Percentiles rank a stretch among this genome's conserved stretches.
Evolutionary conservation across 2,113 vertebrate genomes (phyloP).

Genomic region (Carettochelys insculpta): DNA sequence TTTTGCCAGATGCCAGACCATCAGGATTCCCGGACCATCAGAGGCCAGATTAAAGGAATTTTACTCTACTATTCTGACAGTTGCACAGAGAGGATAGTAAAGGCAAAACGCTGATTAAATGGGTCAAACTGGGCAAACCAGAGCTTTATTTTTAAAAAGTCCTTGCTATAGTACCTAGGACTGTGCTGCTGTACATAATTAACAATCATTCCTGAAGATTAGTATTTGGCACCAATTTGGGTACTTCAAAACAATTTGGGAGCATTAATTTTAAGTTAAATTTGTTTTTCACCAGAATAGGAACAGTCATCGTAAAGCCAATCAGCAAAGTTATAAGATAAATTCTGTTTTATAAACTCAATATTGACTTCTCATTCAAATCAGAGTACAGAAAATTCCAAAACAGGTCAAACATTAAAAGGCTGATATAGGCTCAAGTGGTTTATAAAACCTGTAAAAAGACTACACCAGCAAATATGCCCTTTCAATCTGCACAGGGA

Average conservation of each 20-base stretch:
- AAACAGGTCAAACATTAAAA: slow-evolving; percentile 77
- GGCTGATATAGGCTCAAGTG: slow-evolving; percentile 82
- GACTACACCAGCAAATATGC: slow-evolving; percentile 80
- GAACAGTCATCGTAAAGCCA: slow-evolving; percentile 59
- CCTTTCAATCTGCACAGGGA: slow-evolving; percentile 69
- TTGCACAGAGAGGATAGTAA: slow-evolving; percentile 37
- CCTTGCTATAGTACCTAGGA: slow-evolving; percentile 73
- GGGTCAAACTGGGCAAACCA: slow-evolving; percentile 72
- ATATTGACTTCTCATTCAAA: slow-evolving; percentile 60
- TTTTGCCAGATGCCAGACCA: too few species aligned
- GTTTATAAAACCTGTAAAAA: slow-evolving; percentile 88
- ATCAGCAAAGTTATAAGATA: slow-evolving; percentile 63
- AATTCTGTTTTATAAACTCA: slow-evolving; percentile 4
- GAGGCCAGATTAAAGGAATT: too few species aligned
- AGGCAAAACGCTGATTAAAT: slow-evolving; percentile 37
- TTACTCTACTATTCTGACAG: slow-evolving; percentile 27
- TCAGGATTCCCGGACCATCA: too few species aligned
- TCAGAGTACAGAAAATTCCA: slow-evolving; percentile 69
- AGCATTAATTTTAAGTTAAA: slow-evolving; percentile 50
- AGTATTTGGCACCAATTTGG: slow-evolving; percentile 81
- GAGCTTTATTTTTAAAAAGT: slow-evolving; percentile 62
- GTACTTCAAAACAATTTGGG: slow-evolving; percentile 68
- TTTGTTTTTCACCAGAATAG: slow-evolving; percentile 43
- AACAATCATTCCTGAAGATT: slow-evolving; percentile 72
- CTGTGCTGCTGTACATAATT: slow-evolving; percentile 69